Conservation (phyloP, 2,797 vertebrate species). For the Perodicticus potto region DNA sequence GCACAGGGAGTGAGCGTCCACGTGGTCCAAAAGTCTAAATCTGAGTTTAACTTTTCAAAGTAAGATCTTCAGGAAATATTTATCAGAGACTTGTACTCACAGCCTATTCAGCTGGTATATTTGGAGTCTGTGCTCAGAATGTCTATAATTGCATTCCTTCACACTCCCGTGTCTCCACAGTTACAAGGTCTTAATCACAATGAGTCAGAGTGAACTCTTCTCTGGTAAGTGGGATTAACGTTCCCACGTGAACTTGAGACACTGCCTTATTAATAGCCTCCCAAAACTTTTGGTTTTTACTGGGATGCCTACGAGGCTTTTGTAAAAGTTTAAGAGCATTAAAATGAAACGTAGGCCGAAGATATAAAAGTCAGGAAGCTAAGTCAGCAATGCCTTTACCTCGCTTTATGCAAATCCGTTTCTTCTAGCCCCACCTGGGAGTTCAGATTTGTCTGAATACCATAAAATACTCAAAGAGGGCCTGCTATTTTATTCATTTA, state of each 20-base stretch:
- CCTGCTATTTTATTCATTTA: not conserved
- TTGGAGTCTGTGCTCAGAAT: conserved; percentile 35
- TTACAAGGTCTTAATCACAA: conserved; percentile 73
- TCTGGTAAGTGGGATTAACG: conserved; percentile 68
- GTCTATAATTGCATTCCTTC: conserved; percentile 56
- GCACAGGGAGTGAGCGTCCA: not conserved
- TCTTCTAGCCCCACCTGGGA: not conserved
- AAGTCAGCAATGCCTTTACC: not conserved
- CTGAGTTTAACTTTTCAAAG: conserved; percentile 55
- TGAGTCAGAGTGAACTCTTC: conserved; percentile 70
- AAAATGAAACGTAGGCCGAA: conserved; percentile 44
- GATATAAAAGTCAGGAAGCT: conserved; percentile 39
- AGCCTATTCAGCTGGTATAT: conserved; percentile 42
- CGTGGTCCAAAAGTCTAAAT: not conserved
- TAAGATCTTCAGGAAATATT: conserved; percentile 45
- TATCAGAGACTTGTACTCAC: not conserved
- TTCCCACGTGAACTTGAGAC: conserved; percentile 70
- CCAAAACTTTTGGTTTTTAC: conserved; percentile 52
- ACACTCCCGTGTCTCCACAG: conserved; percentile 34
- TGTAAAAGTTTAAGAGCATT: conserved; percentile 51
- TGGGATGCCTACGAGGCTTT: conserved; percentile 38
- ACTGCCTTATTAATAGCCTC: conserved; percentile 73
- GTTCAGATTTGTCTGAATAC: conserved; percentile 6
- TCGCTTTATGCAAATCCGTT: not conserved
- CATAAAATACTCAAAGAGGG: not conserved